Conservation (phyloP, 2,888 invertebrate genomes). For the Tinea semifulvella region DNA sequence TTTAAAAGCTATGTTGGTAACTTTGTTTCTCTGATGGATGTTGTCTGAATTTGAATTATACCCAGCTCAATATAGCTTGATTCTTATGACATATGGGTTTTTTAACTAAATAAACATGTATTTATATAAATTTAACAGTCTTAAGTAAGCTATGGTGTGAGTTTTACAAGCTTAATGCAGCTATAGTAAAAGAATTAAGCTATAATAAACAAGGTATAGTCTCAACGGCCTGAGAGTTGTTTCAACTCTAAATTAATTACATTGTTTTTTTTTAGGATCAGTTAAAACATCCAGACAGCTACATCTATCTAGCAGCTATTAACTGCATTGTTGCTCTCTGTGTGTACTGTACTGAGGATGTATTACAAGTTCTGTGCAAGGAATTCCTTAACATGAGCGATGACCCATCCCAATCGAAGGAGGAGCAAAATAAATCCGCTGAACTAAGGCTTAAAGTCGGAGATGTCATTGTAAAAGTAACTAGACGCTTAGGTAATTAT, state of each 20-base stretch:
- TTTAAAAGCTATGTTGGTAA: no score
- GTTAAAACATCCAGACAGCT: conserved; percentile 80
- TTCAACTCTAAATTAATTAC: neutral
- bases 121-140: no score
- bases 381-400: conserved; percentile 64
- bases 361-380: conserved; percentile 72
- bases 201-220: no score
- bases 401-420: conserved; percentile 28
- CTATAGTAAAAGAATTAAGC: no score
- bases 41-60: no score
- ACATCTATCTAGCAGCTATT: conserved; percentile 81
- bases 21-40: no score
- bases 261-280: conserved; percentile 66
- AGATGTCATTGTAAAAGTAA: conserved; percentile 79
- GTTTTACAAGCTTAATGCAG: no score
- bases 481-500: conserved; percentile 75
- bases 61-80: no score
- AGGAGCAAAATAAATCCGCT: conserved; percentile 45
- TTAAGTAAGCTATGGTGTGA: no score
- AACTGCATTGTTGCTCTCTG: conserved; percentile 78
- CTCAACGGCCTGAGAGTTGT: no score
- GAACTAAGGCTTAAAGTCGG: conserved; percentile 81
- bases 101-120: no score
- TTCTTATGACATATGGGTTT: no score
- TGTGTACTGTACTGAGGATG: conserved; percentile 71